Conservation (phyloP, 2,888 invertebrate genomes). For the Calliscelio sp. region DNA sequence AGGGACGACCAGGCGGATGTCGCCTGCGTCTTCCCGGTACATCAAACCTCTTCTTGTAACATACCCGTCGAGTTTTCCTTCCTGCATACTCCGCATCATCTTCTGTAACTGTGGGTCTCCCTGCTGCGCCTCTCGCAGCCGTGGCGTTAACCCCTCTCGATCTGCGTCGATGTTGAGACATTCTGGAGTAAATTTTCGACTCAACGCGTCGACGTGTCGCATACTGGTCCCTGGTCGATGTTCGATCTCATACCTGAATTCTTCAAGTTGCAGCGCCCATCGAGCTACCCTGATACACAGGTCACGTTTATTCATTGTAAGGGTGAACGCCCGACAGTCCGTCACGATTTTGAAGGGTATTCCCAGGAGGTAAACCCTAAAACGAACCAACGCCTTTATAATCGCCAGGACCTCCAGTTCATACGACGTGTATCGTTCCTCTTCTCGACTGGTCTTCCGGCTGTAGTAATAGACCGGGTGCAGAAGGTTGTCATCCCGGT, state of each 20-base stretch:
- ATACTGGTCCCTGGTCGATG: constrained; percentile 21
- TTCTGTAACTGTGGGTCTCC: not conserved
- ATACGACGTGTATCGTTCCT: not conserved
- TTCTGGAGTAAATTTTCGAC: not conserved
- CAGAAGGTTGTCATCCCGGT: not conserved
- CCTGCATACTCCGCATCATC: not conserved
- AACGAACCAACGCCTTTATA: not conserved
- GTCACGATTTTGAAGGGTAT: constrained; percentile 52
- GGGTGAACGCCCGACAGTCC: constrained; percentile 46
- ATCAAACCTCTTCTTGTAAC: not conserved
- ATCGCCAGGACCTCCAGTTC: not conserved
- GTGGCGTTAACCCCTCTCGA: not conserved
- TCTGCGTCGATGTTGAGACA: not conserved
- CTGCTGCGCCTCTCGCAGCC: constrained; percentile 2
- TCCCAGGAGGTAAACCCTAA: constrained; percentile 36
- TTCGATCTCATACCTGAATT: constrained; percentile 18
- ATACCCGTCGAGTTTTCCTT: not conserved
- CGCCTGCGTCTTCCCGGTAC: constrained; percentile 6
- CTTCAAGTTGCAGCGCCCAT: constrained; percentile 22
- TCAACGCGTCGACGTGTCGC: constrained; percentile 33
- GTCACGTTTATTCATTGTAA: constrained; percentile 49
- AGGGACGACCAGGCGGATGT: constrained; percentile 30
- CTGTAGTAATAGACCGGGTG: constrained; percentile 18
- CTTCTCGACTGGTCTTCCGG: constrained; percentile 51
- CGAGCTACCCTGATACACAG: constrained; percentile 18